Percentiles rank a stretch among this genome's conserved stretches.
Conservation (phyloP, 2,888 invertebrate genomes). For the Hofmannophila pseudospretella region DNA sequence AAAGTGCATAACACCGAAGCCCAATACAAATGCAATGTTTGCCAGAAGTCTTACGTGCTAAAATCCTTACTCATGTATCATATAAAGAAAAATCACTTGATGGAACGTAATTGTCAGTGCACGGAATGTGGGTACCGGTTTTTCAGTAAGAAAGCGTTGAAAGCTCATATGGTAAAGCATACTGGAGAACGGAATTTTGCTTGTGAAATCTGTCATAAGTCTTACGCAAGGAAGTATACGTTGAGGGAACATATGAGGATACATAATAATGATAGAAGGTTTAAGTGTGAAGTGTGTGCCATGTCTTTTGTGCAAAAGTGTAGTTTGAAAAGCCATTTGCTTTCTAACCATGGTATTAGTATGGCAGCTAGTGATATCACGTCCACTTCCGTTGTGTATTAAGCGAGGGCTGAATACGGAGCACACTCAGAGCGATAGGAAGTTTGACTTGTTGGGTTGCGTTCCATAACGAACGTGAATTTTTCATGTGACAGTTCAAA, state of each 20-base stretch:
- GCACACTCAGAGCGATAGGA: no score
- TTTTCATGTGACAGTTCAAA: no score
- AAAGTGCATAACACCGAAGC: slow-evolving; percentile 62
- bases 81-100: slow-evolving; percentile 66
- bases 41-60: slow-evolving; percentile 46
- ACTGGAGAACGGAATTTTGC: slow-evolving; percentile 54
- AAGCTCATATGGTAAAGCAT: slow-evolving; percentile 71
- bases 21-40: slow-evolving; percentile 62
- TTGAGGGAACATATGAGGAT: slow-evolving; percentile 62
- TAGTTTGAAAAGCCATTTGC: slow-evolving; percentile 56
- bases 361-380: slow-evolving; percentile 50
- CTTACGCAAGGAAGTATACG: slow-evolving; percentile 58
- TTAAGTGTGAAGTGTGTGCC: slow-evolving; percentile 50
- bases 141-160: slow-evolving; percentile 72
- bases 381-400: slow-evolving; percentile 11
- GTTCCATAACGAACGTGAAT: no score
- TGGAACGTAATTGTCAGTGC: slow-evolving; percentile 67
- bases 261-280: slow-evolving; percentile 59
- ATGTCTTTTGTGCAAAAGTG: slow-evolving; percentile 62
- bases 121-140: slow-evolving; percentile 70
- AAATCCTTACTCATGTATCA: slow-evolving; percentile 60
- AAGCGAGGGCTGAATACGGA: no score
- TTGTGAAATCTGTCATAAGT: slow-evolving; percentile 53
- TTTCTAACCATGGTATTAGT: slow-evolving; percentile 59
- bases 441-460: no score